Evolutionary conservation across 2,797 vertebrate genomes (phyloP).

Genomic region (Microctenopoma steveboyesi): DNA sequence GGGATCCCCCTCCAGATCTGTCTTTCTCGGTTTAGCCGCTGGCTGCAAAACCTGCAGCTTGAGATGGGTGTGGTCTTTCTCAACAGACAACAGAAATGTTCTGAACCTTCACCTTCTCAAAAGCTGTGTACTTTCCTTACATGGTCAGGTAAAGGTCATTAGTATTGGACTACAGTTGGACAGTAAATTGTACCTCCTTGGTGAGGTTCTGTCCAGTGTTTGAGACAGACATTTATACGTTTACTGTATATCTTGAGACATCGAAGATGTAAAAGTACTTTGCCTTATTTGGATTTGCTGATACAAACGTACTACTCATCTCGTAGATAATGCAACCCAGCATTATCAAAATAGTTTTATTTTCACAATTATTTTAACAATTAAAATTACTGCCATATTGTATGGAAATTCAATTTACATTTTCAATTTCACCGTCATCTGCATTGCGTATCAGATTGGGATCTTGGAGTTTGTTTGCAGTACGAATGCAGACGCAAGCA

Average conservation of each 20-base stretch:
- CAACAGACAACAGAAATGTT: constrained; percentile 41
- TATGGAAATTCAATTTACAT: background rate
- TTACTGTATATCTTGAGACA: background rate
- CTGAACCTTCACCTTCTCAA: constrained; percentile 54
- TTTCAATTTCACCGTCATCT: background rate
- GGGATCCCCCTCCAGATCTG: constrained; percentile 91
- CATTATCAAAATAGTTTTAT: background rate
- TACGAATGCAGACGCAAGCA: constrained; percentile 97
- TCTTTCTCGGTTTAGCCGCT: constrained; percentile 90
- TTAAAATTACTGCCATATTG: background rate
- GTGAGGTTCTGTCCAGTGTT: too few species aligned
- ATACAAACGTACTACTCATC: background rate
- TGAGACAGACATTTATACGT: too few species aligned
- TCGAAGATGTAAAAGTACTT: background rate
- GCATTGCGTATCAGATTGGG: constrained; percentile 87
- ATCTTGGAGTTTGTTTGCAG: constrained; percentile 94
- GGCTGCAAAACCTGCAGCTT: constrained; percentile 87
- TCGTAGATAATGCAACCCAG: background rate
- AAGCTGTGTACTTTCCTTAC: constrained; percentile 90
- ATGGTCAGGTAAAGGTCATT: constrained; percentile 89
- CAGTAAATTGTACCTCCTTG: too few species aligned
- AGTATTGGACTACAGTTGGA: background rate
- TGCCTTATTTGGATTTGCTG: background rate
- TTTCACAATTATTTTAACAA: background rate
- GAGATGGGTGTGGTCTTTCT: constrained; percentile 86